phyloP scores from a whole-genome alignment of 2,797 vertebrate genomes.

The Cheirogaleus major region DNA sequence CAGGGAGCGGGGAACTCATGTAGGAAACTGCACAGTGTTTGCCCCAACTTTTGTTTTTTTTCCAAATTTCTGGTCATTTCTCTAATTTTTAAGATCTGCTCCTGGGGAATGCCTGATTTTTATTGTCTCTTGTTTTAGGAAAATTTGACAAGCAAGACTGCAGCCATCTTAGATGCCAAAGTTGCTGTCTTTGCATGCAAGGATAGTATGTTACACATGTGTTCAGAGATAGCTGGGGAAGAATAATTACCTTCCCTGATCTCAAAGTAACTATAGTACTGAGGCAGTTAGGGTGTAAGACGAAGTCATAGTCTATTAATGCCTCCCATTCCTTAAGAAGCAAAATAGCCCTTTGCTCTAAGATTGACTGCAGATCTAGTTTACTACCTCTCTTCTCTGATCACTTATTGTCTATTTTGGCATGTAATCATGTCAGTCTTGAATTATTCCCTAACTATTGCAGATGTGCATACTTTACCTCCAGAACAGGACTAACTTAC shows the following conservation, averaged over 20 bases:
- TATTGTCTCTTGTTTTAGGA: conserved; percentile 7
- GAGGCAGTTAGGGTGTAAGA: neutral
- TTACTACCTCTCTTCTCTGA: neutral
- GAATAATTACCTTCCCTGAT: neutral
- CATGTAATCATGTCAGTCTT: neutral
- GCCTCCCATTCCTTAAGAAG: neutral
- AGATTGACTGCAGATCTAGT: neutral
- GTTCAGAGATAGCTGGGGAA: neutral
- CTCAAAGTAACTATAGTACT: neutral
- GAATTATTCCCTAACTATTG: neutral
- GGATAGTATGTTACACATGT: neutral
- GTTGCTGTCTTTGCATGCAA: neutral
- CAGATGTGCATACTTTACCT: neutral
- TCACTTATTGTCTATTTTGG: neutral
- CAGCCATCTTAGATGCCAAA: neutral
- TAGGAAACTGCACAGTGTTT: neutral
- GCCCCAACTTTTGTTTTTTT: neutral
- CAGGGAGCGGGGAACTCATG: neutral
- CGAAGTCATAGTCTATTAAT: neutral
- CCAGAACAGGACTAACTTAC: neutral
- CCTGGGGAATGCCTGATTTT: conserved; percentile 8
- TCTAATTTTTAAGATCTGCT: conserved; percentile 33
- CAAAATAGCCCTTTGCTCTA: neutral
- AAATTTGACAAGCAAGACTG: neutral
- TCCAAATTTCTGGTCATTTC: neutral